Evolutionary conservation across 2,888 invertebrate species (phyloP), one percentile per base, ranked within the genome.

Genomic region (Carabus problematicus): DNA sequence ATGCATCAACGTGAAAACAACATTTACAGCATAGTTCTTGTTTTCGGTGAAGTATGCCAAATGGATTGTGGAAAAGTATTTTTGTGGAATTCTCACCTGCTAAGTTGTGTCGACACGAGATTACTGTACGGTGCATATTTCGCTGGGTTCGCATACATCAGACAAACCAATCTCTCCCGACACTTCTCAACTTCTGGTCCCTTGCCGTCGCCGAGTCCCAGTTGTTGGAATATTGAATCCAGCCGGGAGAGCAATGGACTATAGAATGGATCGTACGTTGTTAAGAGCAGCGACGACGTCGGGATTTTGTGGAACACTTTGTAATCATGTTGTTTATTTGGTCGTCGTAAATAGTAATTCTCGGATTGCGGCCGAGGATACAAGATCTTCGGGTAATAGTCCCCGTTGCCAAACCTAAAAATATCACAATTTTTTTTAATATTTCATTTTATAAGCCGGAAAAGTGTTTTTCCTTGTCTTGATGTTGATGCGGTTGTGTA

Each of bases 91-190:
- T 11, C 73, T 84, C 82, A 92, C 92, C 92, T 90, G 84, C 94
- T 94, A 60, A 95, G 82, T 76, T 95, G 94, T 0, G 94, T 94
- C 0, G 94, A 95, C 8, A 95, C 89, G 68, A 95, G 84, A 80
- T 95, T 95, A 76, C 94, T 94, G 78, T 92, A 94, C 0, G 95
- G 95, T 0, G 94, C 94, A 79, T 91, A 95, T 79, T 94, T 92
- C 3, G 93, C 92, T 0, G 95, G 95, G 77, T 90, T 92, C 56
- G 91, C 87, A 81, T 95, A 95, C 92, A 95, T 94, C 73, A 92
- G 86, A 77, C 95, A 95, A 39, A 95, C 91, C 6, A 94, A 86
- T 76, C 93, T 89, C 78, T 94, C 94, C 11, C 94, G 84, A 77
- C 95, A 95, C 0, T 86, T 82, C 82, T 93, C 87, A 74, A 89